Evolutionary conservation across 2,888 invertebrate species (phyloP).

Genomic region (Nephrotoma appendiculata): DNA sequence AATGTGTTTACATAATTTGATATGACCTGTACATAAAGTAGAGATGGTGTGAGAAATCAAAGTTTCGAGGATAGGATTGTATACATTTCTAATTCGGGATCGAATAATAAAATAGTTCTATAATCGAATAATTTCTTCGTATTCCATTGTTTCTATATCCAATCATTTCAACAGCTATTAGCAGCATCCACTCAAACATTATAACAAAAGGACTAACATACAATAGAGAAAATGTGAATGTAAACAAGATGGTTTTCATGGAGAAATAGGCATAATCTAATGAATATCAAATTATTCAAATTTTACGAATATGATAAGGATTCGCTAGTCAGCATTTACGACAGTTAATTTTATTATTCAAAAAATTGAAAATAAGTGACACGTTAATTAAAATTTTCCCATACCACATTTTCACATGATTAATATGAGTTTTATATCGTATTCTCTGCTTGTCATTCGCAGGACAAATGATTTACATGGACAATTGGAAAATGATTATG

Average conservation of each 20-base stretch:
- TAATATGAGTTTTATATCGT: not conserved
- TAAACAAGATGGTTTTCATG: not conserved
- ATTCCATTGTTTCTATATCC: not conserved
- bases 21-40: not conserved
- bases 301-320: not conserved
- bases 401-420: not conserved
- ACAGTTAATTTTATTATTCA: not conserved
- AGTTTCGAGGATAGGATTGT: not conserved
- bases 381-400: not conserved
- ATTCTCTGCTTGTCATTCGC: not conserved
- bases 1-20: not conserved
- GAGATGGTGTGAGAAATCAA: not conserved
- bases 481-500: slow-evolving; percentile 96
- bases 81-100: not conserved
- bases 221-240: not conserved
- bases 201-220: not conserved
- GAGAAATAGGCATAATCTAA: not conserved
- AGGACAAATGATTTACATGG: slow-evolving; percentile 99
- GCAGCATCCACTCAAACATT: not conserved
- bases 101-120: not conserved
- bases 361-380: no score
- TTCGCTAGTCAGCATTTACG: not conserved
- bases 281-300: not conserved
- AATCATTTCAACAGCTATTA: not conserved
- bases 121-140: not conserved